phyloP scores from a whole-genome alignment of 2,113 vertebrate species.

The Dendropsophus ebraccatus region DNA sequence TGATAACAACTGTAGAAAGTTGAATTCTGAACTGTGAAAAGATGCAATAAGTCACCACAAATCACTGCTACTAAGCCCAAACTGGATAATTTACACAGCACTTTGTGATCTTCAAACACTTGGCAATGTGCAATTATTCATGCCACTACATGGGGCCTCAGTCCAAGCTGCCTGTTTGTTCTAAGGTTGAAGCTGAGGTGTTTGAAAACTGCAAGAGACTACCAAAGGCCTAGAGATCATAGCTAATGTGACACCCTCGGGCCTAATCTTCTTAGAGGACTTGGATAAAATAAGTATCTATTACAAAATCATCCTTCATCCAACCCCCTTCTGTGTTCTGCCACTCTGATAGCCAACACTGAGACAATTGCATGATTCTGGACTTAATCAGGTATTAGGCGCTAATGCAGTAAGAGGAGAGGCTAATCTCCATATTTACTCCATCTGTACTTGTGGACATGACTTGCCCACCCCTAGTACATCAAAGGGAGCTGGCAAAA shows the following conservation, averaged over 20 bases:
- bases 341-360: slow-evolving; percentile 85
- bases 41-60: slow-evolving; percentile 77
- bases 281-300: slow-evolving; percentile 98
- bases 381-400: slow-evolving; percentile 98
- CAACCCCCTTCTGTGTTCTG: slow-evolving; percentile 82
- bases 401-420: slow-evolving; percentile 87
- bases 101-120: slow-evolving; percentile 81
- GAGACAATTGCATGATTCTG: slow-evolving; percentile 92
- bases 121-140: slow-evolving; percentile 82
- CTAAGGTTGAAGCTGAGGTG: slow-evolving; percentile 77
- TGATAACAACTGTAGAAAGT: slow-evolving; percentile 68
- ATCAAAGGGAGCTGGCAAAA: slow-evolving; percentile 94
- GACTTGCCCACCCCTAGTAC: slow-evolving; percentile 81
- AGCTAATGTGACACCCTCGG: slow-evolving; percentile 96
- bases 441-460: slow-evolving; percentile 90
- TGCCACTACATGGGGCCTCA: slow-evolving; percentile 80
- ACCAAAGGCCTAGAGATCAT: slow-evolving; percentile 89
- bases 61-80: slow-evolving; percentile 75
- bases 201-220: slow-evolving; percentile 86
- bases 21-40: slow-evolving; percentile 77
- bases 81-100: slow-evolving; percentile 78
- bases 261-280: slow-evolving; percentile 99
- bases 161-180: slow-evolving; percentile 83
- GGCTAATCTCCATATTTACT: slow-evolving; percentile 97
- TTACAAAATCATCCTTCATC: slow-evolving; percentile 96